Conservation (phyloP, 1,140 invertebrate species). For the Meteorus sp. region DNA sequence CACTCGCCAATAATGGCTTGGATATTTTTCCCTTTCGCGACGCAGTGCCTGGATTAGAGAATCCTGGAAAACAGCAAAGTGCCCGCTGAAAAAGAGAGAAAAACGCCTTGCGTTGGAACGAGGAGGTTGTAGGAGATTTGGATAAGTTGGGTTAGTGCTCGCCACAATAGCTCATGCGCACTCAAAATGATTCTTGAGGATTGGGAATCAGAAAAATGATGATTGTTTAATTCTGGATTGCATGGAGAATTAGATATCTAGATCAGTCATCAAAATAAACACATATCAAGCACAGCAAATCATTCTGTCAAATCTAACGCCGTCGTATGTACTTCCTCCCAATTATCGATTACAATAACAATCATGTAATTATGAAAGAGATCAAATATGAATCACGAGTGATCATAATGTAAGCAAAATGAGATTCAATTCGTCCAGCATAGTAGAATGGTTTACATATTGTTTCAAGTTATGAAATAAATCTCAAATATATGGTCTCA, state of each 20-base stretch:
- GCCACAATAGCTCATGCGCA: conserved; percentile 57
- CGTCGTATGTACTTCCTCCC: conserved; percentile 20
- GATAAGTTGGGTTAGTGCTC: conserved; percentile 54
- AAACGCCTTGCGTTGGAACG: conserved; percentile 59
- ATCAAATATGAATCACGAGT: too few species aligned
- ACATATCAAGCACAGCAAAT: conserved; percentile 28
- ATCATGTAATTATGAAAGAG: too few species aligned
- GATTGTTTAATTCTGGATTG: conserved; percentile 3
- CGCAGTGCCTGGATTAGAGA: conserved; percentile 79
- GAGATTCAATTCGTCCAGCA: too few species aligned
- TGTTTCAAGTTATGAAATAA: too few species aligned
- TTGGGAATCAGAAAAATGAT: neutral
- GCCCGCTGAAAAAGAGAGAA: conserved; percentile 73
- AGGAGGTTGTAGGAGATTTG: conserved; percentile 58
- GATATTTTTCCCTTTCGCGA: conserved; percentile 81
- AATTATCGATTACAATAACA: neutral
- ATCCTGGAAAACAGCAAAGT: conserved; percentile 85
- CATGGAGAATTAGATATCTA: conserved; percentile 27
- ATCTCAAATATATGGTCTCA: too few species aligned
- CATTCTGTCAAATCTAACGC: too few species aligned
- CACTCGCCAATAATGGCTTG: conserved; percentile 78
- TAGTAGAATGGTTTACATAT: too few species aligned
- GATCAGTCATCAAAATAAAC: conserved; percentile 25
- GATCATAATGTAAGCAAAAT: too few species aligned
- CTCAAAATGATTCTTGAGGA: conserved; percentile 23